Base-by-base conservation (phyloP, 2,888 invertebrate genomes). In the Spisula solida region DNA sequence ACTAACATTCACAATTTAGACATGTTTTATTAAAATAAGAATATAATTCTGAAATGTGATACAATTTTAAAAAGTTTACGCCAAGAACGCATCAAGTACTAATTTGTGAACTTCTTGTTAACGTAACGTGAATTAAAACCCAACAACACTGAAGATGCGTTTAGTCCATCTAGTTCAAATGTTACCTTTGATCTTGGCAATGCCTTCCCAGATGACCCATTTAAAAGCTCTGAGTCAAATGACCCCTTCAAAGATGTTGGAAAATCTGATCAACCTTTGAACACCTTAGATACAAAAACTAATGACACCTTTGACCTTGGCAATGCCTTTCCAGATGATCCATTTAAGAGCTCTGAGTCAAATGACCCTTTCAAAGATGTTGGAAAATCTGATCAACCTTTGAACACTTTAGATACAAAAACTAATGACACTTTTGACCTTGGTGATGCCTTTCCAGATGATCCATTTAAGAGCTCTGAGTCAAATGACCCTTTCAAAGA, bases 181-280 rank as follows among this genome's bases (percentile, higher is more conserved):
- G 78, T 75, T 12, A 20, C 34, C 1, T 82, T 60, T 82, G 87
- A 75, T 48, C 18, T 82, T 18, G 87, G 78, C 1, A 29, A 82
- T 51, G 78, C 75, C 29, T 88, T 88, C 41, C 66, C 70, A 25
- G 80, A 85, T 48, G 89, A 89, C n/a, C 86, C 86, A 18, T 89
- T 86, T 34, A 70, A 83, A 41, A n/a, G 60, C 20, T 25, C 60
- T 60, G 60, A 20, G 60, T 60, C 60, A 60, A 79, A 85, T 48
- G 89, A 89, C 8, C 83, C 83, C 5, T 83, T 48, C 48, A 75
- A 75, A 34, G 31, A 75, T 5, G 2, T 6, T 10, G 60, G 25
- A 5, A 10, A 5, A 25, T 5, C 60, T 25, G 25, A 25, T 66
- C 51, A 66, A 10, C 60, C 60, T 25, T 66, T 20, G n/a, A 25